A percentile compares a stretch with the other conserved stretches of the same genome.
phyloP scores from a whole-genome alignment of 2,888 invertebrate genomes.

The Patella depressa region DNA sequence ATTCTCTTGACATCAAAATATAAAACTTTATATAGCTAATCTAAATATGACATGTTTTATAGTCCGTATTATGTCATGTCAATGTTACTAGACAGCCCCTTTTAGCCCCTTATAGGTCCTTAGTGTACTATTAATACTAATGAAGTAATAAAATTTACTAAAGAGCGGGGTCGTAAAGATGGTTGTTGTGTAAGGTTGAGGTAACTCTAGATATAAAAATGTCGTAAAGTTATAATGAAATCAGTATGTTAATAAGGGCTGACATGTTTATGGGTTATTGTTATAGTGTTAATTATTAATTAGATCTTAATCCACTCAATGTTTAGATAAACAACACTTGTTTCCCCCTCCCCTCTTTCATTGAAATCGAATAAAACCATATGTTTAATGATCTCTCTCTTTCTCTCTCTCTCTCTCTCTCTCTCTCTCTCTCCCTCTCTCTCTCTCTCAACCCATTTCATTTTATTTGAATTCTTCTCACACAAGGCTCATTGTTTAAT shows the following conservation, averaged over 20 bases:
- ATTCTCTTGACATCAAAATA: too few species aligned
- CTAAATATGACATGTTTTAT: constrained; percentile 6
- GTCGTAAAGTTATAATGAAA: not conserved
- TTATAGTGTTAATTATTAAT: not conserved
- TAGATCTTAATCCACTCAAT: not conserved
- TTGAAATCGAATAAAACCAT: too few species aligned
- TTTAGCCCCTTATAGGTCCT: not conserved
- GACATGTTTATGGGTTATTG: not conserved
- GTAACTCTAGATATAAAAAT: not conserved
- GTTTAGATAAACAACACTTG: too few species aligned
- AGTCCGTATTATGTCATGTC: not conserved
- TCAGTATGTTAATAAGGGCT: not conserved
- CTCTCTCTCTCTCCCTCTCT: too few species aligned
- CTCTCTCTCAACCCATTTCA: too few species aligned
- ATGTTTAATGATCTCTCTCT: too few species aligned
- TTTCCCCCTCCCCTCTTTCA: too few species aligned
- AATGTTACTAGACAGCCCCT: not conserved
- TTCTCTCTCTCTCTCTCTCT: too few species aligned
- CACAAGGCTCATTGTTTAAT: too few species aligned
- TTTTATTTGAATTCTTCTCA: too few species aligned
- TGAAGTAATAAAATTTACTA: not conserved
- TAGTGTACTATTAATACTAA: not conserved
- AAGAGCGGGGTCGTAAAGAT: not conserved
- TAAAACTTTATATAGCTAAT: too few species aligned
- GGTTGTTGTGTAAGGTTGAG: not conserved